Percentiles rank a stretch among this genome's conserved stretches.
phyloP scores from a whole-genome alignment of 53 echinoderm and acorn worm species.

The Paelopatides confundens region DNA sequence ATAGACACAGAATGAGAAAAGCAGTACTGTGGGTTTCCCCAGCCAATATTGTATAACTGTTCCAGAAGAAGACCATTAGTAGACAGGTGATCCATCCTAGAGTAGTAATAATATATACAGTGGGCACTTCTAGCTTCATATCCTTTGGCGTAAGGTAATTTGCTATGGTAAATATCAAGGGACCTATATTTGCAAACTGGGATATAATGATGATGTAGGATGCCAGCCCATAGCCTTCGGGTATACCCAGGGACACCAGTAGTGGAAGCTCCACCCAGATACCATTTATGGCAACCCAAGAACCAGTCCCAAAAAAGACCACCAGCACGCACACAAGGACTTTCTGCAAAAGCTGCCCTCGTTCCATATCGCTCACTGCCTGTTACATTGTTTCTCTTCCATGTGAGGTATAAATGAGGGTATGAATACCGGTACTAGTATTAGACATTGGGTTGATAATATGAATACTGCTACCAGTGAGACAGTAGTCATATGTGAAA shows the following conservation, averaged over 20 bases:
- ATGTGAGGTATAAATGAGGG: too few species aligned
- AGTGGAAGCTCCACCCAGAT: constrained; percentile 93
- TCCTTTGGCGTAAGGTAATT: constrained; percentile 68
- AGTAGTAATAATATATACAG: constrained; percentile 65
- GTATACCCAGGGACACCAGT: constrained; percentile 76
- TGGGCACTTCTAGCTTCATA: constrained; percentile 72
- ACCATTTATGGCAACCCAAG: constrained; percentile 93
- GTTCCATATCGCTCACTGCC: constrained; percentile 13
- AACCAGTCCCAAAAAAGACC: constrained; percentile 85
- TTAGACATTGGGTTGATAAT: too few species aligned
- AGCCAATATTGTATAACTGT: constrained; percentile 71
- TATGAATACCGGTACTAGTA: too few species aligned
- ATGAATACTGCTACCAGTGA: too few species aligned
- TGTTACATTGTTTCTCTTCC: too few species aligned
- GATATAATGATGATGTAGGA: constrained; percentile 90
- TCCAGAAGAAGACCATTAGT: constrained; percentile 90
- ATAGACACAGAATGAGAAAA: constrained; percentile 73
- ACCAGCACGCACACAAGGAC: constrained; percentile 61
- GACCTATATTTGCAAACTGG: constrained; percentile 91
- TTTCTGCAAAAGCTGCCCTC: neutral
- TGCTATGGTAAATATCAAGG: constrained; percentile 74
- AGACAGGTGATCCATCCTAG: constrained; percentile 72
- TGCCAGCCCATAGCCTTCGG: constrained; percentile 82
- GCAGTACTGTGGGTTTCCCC: constrained; percentile 85
- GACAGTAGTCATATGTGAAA: too few species aligned